Conservation (phyloP, 2,797 vertebrate genomes). For the Menidia menidia region DNA sequence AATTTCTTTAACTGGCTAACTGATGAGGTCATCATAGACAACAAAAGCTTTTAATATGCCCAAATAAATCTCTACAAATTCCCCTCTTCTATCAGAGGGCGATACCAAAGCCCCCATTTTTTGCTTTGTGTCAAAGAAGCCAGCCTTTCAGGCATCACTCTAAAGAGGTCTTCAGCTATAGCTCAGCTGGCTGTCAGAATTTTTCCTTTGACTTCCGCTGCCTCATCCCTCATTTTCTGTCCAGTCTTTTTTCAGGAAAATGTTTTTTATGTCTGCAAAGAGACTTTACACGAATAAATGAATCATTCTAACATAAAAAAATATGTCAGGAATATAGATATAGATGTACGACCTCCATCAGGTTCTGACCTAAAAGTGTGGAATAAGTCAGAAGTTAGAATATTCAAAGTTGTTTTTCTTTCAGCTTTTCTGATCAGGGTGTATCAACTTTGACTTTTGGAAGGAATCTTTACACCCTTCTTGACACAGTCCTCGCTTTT, state of each 20-base stretch:
- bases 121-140: neutral
- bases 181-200: neutral
- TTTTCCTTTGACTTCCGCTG: neutral
- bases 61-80: neutral
- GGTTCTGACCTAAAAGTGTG: no score
- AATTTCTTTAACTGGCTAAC: neutral
- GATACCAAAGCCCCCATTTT: no score
- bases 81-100: neutral
- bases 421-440: no score
- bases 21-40: neutral
- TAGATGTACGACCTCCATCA: no score
- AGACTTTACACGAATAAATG: no score
- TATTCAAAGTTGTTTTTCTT: no score
- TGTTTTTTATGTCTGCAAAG: neutral
- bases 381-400: no score
- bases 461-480: no score
- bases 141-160: neutral
- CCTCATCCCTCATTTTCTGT: neutral
- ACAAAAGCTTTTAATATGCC: neutral
- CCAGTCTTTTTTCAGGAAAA: neutral
- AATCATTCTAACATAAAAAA: neutral
- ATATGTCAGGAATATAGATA: no score
- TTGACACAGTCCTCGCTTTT: no score
- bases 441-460: no score
- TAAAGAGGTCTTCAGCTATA: neutral